Percentiles rank a stretch among this genome's conserved stretches.
Evolutionary conservation across 2,888 invertebrate genomes (phyloP).

Genomic region (Hirtodrosophila cameraria): DNA sequence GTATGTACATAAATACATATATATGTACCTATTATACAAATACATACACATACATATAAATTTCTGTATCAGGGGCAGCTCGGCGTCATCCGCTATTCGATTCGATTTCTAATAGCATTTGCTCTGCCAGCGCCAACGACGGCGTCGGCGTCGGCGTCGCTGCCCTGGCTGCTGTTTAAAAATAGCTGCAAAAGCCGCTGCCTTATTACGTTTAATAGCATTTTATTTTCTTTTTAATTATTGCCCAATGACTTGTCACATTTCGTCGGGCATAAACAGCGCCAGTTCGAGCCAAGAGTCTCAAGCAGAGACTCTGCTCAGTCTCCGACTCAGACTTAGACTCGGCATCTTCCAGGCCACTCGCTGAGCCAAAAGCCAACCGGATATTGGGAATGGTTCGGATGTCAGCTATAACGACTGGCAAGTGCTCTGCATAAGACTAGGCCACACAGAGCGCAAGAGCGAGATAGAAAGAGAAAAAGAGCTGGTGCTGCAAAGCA

Average conservation of each 20-base stretch:
- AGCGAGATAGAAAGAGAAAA: not conserved
- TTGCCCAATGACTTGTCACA: constrained; percentile 80
- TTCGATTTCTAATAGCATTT: constrained; percentile 56
- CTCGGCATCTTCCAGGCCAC: constrained; percentile 33
- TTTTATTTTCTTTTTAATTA: constrained; percentile 78
- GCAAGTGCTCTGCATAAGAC: constrained; percentile 18
- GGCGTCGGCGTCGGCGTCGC: constrained; percentile 1
- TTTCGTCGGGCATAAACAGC: constrained; percentile 60
- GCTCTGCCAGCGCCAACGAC: too few relatives aligned
- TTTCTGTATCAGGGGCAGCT: constrained; percentile 15
- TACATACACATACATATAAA: too few relatives aligned
- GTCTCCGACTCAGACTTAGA: not conserved
- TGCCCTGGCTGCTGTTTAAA: constrained; percentile 35
- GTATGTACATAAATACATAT: not conserved
- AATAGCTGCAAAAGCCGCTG: constrained; percentile 59
- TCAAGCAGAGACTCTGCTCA: not conserved
- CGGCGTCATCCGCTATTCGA: constrained; percentile 36
- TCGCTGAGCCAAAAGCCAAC: constrained; percentile 44
- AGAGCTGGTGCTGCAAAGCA: too few relatives aligned
- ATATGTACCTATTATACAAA: too few relatives aligned
- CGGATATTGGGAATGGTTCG: constrained; percentile 59
- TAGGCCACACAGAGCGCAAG: not conserved
- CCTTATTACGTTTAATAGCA: constrained; percentile 78
- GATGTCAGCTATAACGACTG: constrained; percentile 8
- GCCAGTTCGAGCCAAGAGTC: constrained; percentile 27